Evolutionary conservation across 2,797 vertebrate species (phyloP), one percentile per base, ranked within the genome.

Genomic region (Esox lucius): DNA sequence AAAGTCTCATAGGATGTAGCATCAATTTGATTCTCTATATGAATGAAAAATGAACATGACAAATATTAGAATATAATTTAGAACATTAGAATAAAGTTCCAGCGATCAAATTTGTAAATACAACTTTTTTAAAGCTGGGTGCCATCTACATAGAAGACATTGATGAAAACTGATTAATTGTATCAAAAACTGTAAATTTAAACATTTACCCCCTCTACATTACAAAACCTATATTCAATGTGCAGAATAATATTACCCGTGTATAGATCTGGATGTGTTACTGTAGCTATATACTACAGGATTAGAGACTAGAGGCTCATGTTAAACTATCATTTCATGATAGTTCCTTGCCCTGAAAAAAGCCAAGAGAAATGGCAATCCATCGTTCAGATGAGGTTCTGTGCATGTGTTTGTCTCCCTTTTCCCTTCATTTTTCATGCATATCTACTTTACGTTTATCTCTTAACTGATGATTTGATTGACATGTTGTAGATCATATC

Each of bases 81-180:
- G 1, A 11, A 46, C 42, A 46, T 46, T 46, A 11, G 12, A 46
- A 46, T 7, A 11, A 73, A 71, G 66, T 81, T 26, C 73, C 75
- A 81, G 68, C 65, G 73, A 77, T 68, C 80, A 76, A 72, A 73
- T 80, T 79, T 87, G 76, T 84, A 79, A 81, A 87, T 76, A 26
- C 78, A 82, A 80, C 75, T 75, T 85, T 82, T 85, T 80, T 84
- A 82, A 88, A 75, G 79, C 78, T 83, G 81, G 82, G 76, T 82
- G 78, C 83, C 81, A 84, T 79, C 75, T 84, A 83, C 77, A 77
- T 83, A 81, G 80, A 75, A 76, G 83, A 83, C 82, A 83, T 53
- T 79, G 82, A 71, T 78, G 81, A 86, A 84, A 83, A 77, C 76
- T 88, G 84, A 77, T 86, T 80, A 79, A 84, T 87, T 83, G 81